Evolutionary conservation across 2,888 invertebrate species (phyloP).

Genomic region (Cataglyphis cursor): DNA sequence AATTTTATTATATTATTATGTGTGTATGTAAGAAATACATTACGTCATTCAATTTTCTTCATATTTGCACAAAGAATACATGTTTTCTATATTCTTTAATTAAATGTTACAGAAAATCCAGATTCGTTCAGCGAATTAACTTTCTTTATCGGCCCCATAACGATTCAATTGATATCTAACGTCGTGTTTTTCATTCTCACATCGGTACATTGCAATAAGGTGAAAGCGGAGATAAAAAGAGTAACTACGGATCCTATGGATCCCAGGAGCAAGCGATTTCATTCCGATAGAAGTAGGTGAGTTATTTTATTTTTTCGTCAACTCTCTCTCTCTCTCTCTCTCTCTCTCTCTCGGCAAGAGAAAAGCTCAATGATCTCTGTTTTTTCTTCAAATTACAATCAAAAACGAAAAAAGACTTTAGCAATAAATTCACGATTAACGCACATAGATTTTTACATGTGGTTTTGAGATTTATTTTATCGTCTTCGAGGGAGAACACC

Average conservation of each 20-base stretch:
- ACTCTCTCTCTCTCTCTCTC: background rate
- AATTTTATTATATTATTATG: background rate
- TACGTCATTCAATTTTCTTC: background rate
- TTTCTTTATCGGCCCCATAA: constrained; percentile 90
- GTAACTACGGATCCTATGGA: constrained; percentile 90
- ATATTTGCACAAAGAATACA: background rate
- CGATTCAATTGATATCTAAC: constrained; percentile 90
- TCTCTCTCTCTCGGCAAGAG: background rate
- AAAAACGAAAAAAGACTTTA: background rate
- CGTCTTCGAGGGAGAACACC: background rate
- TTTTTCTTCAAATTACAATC: background rate
- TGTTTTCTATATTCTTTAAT: background rate
- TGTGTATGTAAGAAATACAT: background rate
- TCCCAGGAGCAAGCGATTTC: constrained; percentile 89
- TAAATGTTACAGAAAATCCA: constrained; percentile 29
- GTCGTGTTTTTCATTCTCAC: constrained; percentile 91
- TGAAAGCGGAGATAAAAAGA: constrained; percentile 92
- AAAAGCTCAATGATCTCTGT: background rate
- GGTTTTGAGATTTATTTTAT: constrained; percentile 6
- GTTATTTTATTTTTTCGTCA: constrained; percentile 70
- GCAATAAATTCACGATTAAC: background rate
- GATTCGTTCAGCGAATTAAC: constrained; percentile 84
- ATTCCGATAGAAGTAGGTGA: constrained; percentile 91
- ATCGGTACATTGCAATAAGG: constrained; percentile 90
- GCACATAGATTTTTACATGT: background rate